Evolutionary conservation across 2,888 invertebrate genomes (phyloP).

Genomic region (Stenoptilia bipunctidactyla): DNA sequence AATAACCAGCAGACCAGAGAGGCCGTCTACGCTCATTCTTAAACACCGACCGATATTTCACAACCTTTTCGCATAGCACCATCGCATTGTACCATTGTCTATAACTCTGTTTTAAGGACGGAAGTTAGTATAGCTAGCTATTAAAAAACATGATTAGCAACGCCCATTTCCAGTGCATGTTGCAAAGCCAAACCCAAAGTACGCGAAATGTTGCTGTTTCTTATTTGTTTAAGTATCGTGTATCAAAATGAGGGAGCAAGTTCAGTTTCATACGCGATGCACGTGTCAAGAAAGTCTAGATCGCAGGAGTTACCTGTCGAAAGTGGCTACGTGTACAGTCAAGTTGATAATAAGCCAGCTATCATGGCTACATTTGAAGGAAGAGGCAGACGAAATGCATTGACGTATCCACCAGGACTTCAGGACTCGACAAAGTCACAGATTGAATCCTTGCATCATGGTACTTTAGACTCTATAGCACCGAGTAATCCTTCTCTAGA

Average conservation of each 20-base stretch:
- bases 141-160: constrained; percentile 41
- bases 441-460: neutral
- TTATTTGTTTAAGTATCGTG: too few relatives aligned
- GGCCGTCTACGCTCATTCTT: too few relatives aligned
- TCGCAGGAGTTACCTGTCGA: constrained; percentile 24
- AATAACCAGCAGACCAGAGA: too few relatives aligned
- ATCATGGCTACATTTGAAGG: constrained; percentile 16
- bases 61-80: constrained; percentile 28
- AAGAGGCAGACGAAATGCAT: too few relatives aligned
- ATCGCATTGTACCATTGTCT: constrained; percentile 34
- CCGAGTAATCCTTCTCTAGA: constrained; percentile 16
- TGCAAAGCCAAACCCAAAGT: constrained; percentile 13
- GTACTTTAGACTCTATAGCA: neutral
- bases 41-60: constrained; percentile 36
- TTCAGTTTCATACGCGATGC: constrained; percentile 25
- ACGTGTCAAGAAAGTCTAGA: constrained; percentile 26
- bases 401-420: too few relatives aligned
- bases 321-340: constrained; percentile 28
- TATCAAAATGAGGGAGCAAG: too few relatives aligned
- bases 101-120: constrained; percentile 29
- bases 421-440: neutral
- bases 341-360: constrained; percentile 23
- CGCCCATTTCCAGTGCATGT: constrained; percentile 35
- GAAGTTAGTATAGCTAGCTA: constrained; percentile 40
- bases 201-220: constrained; percentile 30